Evolutionary conservation across 2,797 vertebrate species (phyloP).

Genomic region (Argentina silus): DNA sequence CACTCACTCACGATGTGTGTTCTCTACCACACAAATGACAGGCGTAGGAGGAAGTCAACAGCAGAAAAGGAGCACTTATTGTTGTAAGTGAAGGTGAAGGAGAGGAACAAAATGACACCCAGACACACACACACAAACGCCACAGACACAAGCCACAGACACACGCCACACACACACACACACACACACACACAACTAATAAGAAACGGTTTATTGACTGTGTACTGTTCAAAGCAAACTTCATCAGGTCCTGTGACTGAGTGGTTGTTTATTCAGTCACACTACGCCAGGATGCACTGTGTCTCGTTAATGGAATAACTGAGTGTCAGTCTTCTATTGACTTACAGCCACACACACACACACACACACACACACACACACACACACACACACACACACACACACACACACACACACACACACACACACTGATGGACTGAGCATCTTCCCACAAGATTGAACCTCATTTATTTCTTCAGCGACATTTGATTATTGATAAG

Average conservation of each 20-base stretch:
- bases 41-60: not conserved
- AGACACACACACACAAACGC: conserved; percentile 43
- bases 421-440: no score
- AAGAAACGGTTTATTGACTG: conserved; percentile 68
- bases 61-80: not conserved
- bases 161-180: conserved; percentile 32
- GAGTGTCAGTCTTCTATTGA: conserved; percentile 66
- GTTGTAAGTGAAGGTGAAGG: conserved; percentile 17
- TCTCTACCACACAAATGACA: conserved; percentile 30
- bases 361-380: conserved; percentile 19
- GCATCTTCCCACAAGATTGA: not conserved
- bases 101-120: conserved; percentile 56
- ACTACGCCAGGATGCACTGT: conserved; percentile 53
- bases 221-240: conserved; percentile 63
- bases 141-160: conserved; percentile 12
- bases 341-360: conserved; percentile 23
- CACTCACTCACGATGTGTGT: conserved; percentile 8
- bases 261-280: conserved; percentile 69
- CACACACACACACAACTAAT: conserved; percentile 36
- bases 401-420: conserved; percentile 19
- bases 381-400: conserved; percentile 27
- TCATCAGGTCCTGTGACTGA: conserved; percentile 44
- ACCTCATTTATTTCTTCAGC: conserved; percentile 39
- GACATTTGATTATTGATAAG: conserved; percentile 70
- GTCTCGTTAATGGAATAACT: conserved; percentile 75